phyloP scores from a whole-genome alignment of 2,113 vertebrate genomes.

The Bungarus multicinctus region DNA sequence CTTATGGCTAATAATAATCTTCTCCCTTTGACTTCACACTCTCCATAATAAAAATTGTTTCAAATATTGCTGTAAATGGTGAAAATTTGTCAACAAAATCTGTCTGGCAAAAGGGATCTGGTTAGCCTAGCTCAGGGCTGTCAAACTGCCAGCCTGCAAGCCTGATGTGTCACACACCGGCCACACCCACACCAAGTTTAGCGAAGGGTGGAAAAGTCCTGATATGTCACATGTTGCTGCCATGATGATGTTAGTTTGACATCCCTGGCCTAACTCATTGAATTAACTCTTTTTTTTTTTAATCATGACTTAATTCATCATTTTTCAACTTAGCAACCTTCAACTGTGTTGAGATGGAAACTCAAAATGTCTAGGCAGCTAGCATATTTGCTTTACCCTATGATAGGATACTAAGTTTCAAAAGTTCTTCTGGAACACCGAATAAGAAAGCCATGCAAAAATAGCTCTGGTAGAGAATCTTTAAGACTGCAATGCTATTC shows the following conservation, averaged over 20 bases:
- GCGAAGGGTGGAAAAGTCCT: too few relatives aligned
- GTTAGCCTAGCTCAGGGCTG: background rate
- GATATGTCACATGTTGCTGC: too few relatives aligned
- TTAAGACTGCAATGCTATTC: background rate
- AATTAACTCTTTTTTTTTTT: background rate
- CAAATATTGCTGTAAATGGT: background rate
- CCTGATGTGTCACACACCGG: too few relatives aligned
- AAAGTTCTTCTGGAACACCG: background rate
- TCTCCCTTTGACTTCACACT: slow-evolving; percentile 20
- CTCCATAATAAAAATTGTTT: slow-evolving; percentile 10
- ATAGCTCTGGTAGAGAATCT: background rate
- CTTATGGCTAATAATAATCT: background rate
- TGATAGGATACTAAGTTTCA: background rate
- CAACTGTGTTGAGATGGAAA: background rate
- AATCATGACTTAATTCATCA: background rate
- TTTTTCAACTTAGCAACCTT: background rate
- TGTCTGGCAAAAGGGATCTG: background rate
- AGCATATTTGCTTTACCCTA: background rate
- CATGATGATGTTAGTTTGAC: too few relatives aligned
- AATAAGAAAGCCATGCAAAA: background rate
- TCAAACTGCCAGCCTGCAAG: too few relatives aligned
- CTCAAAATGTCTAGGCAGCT: background rate
- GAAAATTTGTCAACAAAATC: background rate
- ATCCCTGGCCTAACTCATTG: background rate
- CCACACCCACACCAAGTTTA: too few relatives aligned